Evolutionary conservation across 2,888 invertebrate genomes (phyloP), one percentile per base, ranked within the genome.

Genomic region (Tridacna gigas): DNA sequence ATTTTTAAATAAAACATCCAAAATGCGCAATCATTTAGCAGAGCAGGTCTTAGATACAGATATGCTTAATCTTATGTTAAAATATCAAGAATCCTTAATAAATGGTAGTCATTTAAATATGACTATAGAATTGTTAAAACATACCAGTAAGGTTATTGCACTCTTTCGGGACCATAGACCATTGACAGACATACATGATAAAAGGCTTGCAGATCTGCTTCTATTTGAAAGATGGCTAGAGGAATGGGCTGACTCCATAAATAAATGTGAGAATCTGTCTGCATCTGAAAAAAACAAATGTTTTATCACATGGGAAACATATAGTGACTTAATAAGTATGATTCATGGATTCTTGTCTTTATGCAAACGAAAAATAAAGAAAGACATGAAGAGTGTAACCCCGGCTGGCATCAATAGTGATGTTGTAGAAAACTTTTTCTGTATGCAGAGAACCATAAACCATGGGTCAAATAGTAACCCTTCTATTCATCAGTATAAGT

Each of bases 341-440:
- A 18, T 75, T n/a, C 67, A 51, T 61, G 84, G 84, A 20, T 80
- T 80, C 69, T 20, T 45, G 15, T 65, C 22, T 77, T 26, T 84
- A 66, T 81, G 80, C 48, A 73, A 84, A 73, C 22, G 28, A 9
- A 80, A 80, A 60, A 74, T 81, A 22, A 60, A 65, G 65, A 71
- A 63, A 15, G 67, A 84, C 11, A 47, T 65, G 25, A 80, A 63
- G 81, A 81, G 78, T 75, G 26, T 84, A 60, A 66, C 79, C 12
- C 83, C 83, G 18, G 83, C 83, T 69, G 80, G 80, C 20, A n/a
- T 83, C 9, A 83, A 84, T 26, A 84, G 84, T 79, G 84, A 84
- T 37, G 66, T 81, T 47, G 77, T 84, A 18, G 84, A 84, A 74
- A 84, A 84, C 63, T 84, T 80, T 65, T 81, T 84, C 45, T 84